These are phyloP conservation scores for Empidonax traillii DNA, from an alignment of 2,113 vertebrate species.

Conservation along the genomic window DNA sequence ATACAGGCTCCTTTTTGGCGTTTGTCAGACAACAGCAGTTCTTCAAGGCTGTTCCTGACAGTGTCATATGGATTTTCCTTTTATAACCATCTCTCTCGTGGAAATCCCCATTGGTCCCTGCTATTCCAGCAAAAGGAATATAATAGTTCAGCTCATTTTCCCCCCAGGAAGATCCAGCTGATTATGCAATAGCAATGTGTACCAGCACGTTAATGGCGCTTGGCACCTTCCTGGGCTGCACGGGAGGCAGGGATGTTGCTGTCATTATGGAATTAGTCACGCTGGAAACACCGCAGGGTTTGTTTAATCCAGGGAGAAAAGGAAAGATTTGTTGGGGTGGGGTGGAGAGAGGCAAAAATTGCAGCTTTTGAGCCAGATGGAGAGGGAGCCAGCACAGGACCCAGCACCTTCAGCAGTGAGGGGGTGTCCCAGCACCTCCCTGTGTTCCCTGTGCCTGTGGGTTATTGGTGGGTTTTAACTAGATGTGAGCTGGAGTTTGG, in stretches of 20 bases:
- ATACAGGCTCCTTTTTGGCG: neutral
- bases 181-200: slow-evolving; percentile 32
- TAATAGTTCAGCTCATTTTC: slow-evolving; percentile 35
- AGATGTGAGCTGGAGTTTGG: neutral
- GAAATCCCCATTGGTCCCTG: slow-evolving; percentile 12
- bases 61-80: slow-evolving; percentile 36
- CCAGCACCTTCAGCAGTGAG: rapidly evolving
- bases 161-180: slow-evolving; percentile 39
- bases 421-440: neutral
- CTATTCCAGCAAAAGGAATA: neutral
- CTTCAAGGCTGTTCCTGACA: neutral
- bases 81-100: neutral
- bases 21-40: neutral
- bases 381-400: neutral
- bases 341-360: neutral
- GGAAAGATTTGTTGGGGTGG: neutral
- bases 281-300: slow-evolving; percentile 35
- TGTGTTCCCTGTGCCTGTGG: rapidly evolving
- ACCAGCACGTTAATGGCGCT: slow-evolving; percentile 33
- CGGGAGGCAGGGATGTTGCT: slow-evolving; percentile 43
- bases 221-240: slow-evolving; percentile 50
- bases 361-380: neutral
- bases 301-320: slow-evolving; percentile 33
- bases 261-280: slow-evolving; percentile 56
- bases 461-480: neutral